These are phyloP conservation scores for Linnaemya vulpina DNA, from an alignment of 2,888 invertebrate genomes.

Conservation along the genomic window DNA sequence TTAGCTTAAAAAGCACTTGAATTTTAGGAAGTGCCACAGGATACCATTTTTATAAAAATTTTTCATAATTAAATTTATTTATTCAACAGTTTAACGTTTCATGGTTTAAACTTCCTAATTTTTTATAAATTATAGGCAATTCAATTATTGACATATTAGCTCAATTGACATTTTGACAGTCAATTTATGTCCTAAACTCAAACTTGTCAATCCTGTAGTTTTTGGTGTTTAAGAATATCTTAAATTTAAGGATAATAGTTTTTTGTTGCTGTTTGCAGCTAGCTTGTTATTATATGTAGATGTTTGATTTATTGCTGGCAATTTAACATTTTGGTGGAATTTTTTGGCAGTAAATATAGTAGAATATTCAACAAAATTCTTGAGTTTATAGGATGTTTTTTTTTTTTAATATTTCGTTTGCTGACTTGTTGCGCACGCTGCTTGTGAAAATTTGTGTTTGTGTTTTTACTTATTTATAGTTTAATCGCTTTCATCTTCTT, in stretches of 20 bases:
- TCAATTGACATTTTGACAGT: too few species aligned
- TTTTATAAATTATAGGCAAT: too few species aligned
- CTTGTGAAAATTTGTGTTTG: constrained; percentile 40
- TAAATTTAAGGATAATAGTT: constrained; percentile 56
- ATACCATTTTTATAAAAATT: too few species aligned
- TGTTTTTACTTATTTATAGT: constrained; percentile 56
- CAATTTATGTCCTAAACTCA: too few species aligned
- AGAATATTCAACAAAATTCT: constrained; percentile 43
- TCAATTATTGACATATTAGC: too few species aligned
- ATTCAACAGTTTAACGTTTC: too few species aligned
- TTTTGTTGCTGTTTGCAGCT: constrained; percentile 24
- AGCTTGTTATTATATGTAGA: constrained; percentile 14
- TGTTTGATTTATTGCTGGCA: constrained; percentile 37
- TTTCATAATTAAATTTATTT: too few species aligned
- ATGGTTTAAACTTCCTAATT: too few species aligned
- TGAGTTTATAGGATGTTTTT: neutral
- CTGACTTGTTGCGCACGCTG: constrained; percentile 59
- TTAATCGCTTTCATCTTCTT: constrained; percentile 87
- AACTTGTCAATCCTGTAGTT: too few species aligned
- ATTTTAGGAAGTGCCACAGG: too few species aligned
- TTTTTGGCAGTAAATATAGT: constrained; percentile 58
- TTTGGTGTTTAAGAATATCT: constrained; percentile 50
- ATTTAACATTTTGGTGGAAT: constrained; percentile 58
- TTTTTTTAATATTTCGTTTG: constrained; percentile 23
- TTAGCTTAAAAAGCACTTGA: too few species aligned